A percentile compares a stretch with the other conserved stretches of the same genome.
phyloP scores from a whole-genome alignment of 92 coral and sea anemone genomes.

The Zoanthus gigantus region DNA sequence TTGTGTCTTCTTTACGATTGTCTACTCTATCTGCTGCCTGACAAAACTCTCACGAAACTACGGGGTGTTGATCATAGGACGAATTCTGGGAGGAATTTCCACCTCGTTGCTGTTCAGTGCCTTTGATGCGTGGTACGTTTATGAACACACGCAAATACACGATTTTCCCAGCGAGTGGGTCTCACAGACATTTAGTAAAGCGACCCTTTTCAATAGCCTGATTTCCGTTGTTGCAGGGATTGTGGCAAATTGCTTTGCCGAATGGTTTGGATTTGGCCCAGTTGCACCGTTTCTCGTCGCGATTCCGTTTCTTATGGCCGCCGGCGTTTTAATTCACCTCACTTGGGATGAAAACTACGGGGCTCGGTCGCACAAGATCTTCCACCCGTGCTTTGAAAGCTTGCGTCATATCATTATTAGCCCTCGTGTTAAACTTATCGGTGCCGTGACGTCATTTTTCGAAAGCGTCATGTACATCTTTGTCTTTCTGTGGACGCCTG shows the following conservation, averaged over 20 bases:
- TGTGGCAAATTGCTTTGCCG: conserved; percentile 84
- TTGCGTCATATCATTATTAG: conserved; percentile 88
- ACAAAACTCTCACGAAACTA: conserved; percentile 93
- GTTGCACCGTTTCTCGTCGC: conserved; percentile 97
- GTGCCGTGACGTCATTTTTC: conserved; percentile 89
- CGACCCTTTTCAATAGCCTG: conserved; percentile 91
- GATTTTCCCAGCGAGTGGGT: conserved; percentile 97
- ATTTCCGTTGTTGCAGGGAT: conserved; percentile 91
- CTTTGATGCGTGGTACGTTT: conserved; percentile 97
- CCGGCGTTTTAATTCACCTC: conserved; percentile 81
- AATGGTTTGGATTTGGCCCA: conserved; percentile 95
- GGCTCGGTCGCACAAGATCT: conserved; percentile 73
- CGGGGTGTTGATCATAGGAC: conserved; percentile 84
- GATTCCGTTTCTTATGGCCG: conserved; percentile 82
- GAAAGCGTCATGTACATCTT: conserved; percentile 98
- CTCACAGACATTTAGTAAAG: conserved; percentile 89
- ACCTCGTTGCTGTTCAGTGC: conserved; percentile 94
- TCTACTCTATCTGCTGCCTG: conserved; percentile 90
- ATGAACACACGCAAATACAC: conserved; percentile 94
- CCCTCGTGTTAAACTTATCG: conserved; percentile 83
- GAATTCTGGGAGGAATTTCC: conserved; percentile 95
- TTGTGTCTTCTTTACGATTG: conserved; percentile 86
- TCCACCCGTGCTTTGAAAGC: conserved; percentile 92
- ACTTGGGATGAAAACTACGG: conserved; percentile 99
- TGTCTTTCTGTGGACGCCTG: conserved; percentile 99